phyloP scores from a whole-genome alignment of 2,797 vertebrate genomes.

The Acanthiza pusilla region DNA sequence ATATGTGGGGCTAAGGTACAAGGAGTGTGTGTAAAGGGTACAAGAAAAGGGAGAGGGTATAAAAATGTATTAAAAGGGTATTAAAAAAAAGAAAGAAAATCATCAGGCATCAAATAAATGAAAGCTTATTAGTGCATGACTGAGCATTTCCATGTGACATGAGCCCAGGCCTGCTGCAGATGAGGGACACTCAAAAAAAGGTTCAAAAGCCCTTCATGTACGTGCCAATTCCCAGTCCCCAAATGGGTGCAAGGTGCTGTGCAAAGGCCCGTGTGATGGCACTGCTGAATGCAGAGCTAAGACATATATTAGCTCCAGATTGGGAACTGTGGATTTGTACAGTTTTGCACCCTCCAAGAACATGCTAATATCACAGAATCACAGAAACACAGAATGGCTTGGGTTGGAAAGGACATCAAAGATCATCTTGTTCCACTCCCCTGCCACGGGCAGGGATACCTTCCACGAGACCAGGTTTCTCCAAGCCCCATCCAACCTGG shows the following conservation, averaged over 20 bases:
- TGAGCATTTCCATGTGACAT: fast-evolving
- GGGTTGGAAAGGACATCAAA: neutral
- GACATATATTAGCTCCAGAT: neutral
- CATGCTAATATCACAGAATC: neutral
- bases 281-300: neutral
- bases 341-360: neutral
- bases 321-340: fast-evolving
- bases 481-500: neutral
- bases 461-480: neutral
- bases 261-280: neutral
- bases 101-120: no score
- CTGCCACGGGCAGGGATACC: neutral
- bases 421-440: neutral
- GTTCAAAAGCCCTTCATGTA: fast-evolving
- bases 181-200: neutral
- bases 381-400: neutral
- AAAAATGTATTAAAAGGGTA: no score
- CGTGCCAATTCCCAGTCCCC: no score
- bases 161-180: neutral
- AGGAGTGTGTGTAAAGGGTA: no score
- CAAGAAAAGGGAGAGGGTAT: no score
- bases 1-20: no score
- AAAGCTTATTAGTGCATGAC: neutral
- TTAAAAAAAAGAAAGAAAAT: no score
- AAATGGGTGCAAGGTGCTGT: neutral